phyloP scores from a whole-genome alignment of 2,797 vertebrate species.

The Clarias fuscus region DNA sequence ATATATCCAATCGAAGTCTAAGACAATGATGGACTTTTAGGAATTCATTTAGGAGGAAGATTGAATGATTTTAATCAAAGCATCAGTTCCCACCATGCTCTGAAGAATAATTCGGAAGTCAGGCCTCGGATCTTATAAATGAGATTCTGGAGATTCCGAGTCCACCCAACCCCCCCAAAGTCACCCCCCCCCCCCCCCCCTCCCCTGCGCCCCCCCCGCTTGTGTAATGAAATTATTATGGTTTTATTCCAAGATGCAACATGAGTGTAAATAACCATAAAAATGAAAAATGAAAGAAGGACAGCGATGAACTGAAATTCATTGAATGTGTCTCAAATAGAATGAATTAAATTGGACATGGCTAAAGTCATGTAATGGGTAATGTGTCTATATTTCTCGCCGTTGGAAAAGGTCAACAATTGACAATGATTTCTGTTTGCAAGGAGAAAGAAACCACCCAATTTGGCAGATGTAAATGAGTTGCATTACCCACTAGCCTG shows the following conservation, averaged over 20 bases:
- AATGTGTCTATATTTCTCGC: slow-evolving; percentile 40
- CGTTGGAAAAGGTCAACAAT: slow-evolving; percentile 37
- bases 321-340: slow-evolving; percentile 24
- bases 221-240: slow-evolving; percentile 16
- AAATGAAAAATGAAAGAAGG: slow-evolving; percentile 2
- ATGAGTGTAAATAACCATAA: slow-evolving; percentile 24
- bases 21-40: slow-evolving; percentile 4
- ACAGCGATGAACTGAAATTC: slow-evolving; percentile 42
- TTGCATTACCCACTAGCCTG: background rate
- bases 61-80: slow-evolving; percentile 31
- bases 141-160: slow-evolving; percentile 32
- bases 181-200: background rate
- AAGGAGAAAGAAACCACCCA: background rate
- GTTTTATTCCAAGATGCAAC: background rate
- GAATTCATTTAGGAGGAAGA: background rate
- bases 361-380: slow-evolving; percentile 41
- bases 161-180: slow-evolving; percentile 1
- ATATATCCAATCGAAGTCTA: background rate
- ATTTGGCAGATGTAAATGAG: slow-evolving; percentile 12
- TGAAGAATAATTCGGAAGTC: slow-evolving; percentile 46
- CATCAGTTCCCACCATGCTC: slow-evolving; percentile 32
- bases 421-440: background rate
- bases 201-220: background rate
- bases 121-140: slow-evolving; percentile 35
- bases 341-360: slow-evolving; percentile 53